phyloP scores from a whole-genome alignment of 2,113 vertebrate species.

The Himantopus leucocephalus region DNA sequence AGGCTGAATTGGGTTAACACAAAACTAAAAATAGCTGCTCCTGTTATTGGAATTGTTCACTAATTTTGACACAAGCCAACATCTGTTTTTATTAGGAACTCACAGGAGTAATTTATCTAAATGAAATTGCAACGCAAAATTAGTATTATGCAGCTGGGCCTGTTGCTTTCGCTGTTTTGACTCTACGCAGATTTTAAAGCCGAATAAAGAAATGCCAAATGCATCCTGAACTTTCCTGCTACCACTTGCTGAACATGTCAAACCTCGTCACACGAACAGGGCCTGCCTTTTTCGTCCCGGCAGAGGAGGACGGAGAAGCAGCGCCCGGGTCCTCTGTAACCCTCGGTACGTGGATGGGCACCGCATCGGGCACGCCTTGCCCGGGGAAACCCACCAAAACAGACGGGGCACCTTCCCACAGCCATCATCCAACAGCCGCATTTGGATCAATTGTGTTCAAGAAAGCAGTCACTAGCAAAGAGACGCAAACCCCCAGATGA shows the following conservation, averaged over 20 bases:
- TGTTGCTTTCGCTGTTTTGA: not conserved
- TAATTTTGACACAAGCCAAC: conserved; percentile 53
- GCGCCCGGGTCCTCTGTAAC: not conserved
- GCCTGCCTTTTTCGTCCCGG: not conserved
- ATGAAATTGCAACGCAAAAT: not conserved
- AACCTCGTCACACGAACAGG: not conserved
- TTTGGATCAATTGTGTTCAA: not conserved
- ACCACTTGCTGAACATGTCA: not conserved
- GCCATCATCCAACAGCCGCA: not conserved
- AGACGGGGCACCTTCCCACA: not conserved
- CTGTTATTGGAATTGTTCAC: conserved; percentile 25
- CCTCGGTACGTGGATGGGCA: too few relatives aligned
- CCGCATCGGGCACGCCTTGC: not conserved
- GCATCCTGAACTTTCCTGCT: not conserved
- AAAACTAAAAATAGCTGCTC: conserved; percentile 48
- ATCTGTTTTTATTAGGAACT: conserved; percentile 51
- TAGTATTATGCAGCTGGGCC: not conserved
- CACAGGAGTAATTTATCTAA: conserved; percentile 47
- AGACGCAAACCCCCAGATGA: rapidly evolving
- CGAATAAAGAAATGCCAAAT: not conserved
- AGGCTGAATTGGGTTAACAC: conserved; percentile 34
- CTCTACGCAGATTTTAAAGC: not conserved
- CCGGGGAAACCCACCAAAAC: not conserved
- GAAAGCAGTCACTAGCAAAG: not conserved
- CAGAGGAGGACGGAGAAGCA: not conserved